These are phyloP conservation scores for Aricia agestis DNA, from an alignment of 1,140 invertebrate genomes.

Conservation along the genomic window DNA sequence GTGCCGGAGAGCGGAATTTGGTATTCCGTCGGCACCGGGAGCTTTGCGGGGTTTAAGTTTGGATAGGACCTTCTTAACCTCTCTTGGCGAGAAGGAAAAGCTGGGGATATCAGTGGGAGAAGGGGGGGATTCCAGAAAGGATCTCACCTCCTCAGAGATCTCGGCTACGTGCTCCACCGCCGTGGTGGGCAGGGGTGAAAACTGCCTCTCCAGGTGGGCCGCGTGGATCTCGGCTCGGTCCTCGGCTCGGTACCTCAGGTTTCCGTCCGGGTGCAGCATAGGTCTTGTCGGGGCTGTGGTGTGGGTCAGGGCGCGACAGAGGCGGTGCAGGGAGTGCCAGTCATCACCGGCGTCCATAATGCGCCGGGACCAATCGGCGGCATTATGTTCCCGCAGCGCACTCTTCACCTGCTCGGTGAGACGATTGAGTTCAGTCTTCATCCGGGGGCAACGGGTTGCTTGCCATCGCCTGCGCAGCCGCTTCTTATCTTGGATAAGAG, in stretches of 20 bases:
- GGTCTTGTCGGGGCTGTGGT: neutral
- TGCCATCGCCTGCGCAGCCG: neutral
- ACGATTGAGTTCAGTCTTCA: neutral
- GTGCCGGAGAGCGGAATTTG: neutral
- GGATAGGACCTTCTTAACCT: neutral
- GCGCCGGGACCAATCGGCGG: too few species aligned
- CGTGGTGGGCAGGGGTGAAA: neutral
- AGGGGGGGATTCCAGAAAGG: neutral
- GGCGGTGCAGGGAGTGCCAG: neutral
- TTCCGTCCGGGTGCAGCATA: neutral
- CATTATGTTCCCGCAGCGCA: neutral
- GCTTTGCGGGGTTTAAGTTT: neutral
- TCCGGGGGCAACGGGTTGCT: neutral
- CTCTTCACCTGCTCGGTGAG: neutral
- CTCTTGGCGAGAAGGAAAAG: neutral
- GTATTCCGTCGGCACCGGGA: neutral
- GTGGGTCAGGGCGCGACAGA: neutral
- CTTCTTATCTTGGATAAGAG: neutral
- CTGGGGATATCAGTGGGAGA: neutral
- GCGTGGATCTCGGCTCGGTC: neutral
- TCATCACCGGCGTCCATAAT: neutral
- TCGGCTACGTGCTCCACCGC: neutral
- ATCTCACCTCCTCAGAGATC: neutral
- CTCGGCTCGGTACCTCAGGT: neutral
- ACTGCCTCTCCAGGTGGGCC: neutral